A percentile compares a stretch with the other conserved stretches of the same genome.
Conservation (phyloP, 2,113 vertebrate species). For the Rallus limicola region DNA sequence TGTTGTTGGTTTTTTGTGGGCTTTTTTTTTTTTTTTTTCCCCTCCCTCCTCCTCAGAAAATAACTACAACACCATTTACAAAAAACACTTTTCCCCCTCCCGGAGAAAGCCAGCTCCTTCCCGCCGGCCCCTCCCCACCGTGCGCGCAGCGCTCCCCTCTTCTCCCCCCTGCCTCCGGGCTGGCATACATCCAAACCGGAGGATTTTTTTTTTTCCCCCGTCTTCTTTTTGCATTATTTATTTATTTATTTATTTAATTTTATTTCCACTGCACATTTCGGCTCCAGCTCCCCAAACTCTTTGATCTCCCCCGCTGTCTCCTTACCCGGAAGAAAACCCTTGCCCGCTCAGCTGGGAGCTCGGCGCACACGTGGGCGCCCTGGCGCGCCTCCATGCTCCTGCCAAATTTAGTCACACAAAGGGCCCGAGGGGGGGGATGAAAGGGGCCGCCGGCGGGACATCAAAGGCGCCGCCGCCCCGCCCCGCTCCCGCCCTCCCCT, state of each 20-base stretch:
- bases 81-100: not conserved
- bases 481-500: slow-evolving; percentile 85
- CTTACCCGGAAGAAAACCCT: slow-evolving; percentile 98
- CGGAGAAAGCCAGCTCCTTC: slow-evolving; percentile 31
- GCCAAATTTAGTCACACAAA: slow-evolving; percentile 99
- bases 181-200: slow-evolving; percentile 87
- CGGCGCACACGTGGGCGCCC: slow-evolving; percentile 95
- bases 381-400: slow-evolving; percentile 90
- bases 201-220: slow-evolving; percentile 29
- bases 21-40: not conserved
- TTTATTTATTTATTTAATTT: not conserved
- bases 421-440: slow-evolving; percentile 82
- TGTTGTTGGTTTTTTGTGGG: not conserved
- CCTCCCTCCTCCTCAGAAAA: not conserved
- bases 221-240: not conserved
- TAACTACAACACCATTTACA: slow-evolving; percentile 27
- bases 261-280: slow-evolving; percentile 86
- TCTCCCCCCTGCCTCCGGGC: not conserved
- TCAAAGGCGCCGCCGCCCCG: slow-evolving; percentile 86
- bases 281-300: slow-evolving; percentile 90
- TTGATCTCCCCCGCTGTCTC: slow-evolving; percentile 92
- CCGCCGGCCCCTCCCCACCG: not conserved
- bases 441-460: slow-evolving; percentile 92
- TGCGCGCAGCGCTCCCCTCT: not conserved
- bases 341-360: slow-evolving; percentile 92